Conservation (phyloP, 1,140 invertebrate species). For the Drosophila murphyi region DNA sequence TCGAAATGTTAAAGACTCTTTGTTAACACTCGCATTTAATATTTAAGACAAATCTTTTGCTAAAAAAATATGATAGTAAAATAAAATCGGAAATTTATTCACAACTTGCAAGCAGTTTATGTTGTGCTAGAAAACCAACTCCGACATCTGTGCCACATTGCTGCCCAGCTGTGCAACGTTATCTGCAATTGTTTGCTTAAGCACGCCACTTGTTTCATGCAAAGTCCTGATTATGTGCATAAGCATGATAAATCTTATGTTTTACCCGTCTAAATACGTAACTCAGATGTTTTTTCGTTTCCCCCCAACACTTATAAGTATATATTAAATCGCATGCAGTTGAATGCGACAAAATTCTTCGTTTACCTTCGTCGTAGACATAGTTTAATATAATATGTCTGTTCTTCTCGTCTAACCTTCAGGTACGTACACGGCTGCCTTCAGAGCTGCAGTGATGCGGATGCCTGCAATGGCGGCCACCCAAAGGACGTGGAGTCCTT, state of each 20-base stretch:
- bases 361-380: slow-evolving; percentile 40
- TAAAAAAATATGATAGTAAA: neutral
- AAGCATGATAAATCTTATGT: slow-evolving; percentile 3
- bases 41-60: too few relatives aligned
- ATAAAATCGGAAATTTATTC: too few relatives aligned
- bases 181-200: slow-evolving; percentile 10
- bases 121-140: neutral
- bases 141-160: neutral
- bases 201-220: slow-evolving; percentile 11
- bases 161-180: slow-evolving; percentile 7
- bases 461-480: slow-evolving; percentile 89
- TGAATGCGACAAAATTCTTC: slow-evolving; percentile 29
- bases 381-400: slow-evolving; percentile 54
- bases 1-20: too few relatives aligned
- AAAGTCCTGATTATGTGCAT: neutral
- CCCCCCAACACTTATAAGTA: neutral
- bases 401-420: slow-evolving; percentile 29
- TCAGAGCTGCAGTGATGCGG: slow-evolving; percentile 94
- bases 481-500: slow-evolving; percentile 44
- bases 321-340: slow-evolving; percentile 9
- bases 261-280: neutral
- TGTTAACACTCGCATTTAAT: too few relatives aligned
- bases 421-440: slow-evolving; percentile 94
- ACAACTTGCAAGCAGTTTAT: neutral
- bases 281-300: slow-evolving; percentile 6